These are phyloP conservation scores for Corbicula japonica DNA, from an alignment of 2,888 invertebrate genomes.

Conservation along the genomic window DNA sequence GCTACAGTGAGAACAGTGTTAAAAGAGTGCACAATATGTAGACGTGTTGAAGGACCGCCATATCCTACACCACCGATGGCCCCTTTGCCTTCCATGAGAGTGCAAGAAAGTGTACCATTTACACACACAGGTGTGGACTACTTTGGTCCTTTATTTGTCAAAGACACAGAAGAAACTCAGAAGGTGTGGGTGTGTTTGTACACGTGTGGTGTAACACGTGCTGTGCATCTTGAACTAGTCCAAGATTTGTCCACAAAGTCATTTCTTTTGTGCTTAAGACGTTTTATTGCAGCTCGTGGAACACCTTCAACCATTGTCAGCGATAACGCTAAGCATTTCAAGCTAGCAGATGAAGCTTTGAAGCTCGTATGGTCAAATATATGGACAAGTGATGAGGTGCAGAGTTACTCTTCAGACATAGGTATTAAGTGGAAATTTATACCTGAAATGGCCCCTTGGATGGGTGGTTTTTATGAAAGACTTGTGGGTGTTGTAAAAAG, in stretches of 20 bases:
- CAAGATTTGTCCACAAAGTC: slow-evolving; percentile 18
- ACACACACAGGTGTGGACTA: slow-evolving; percentile 14
- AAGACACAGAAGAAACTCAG: slow-evolving; percentile 2
- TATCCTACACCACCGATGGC: slow-evolving; percentile 25
- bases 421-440: slow-evolving; percentile 24
- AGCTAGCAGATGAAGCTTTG: slow-evolving; percentile 8
- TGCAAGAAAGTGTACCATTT: slow-evolving; percentile 13
- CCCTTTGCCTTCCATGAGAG: slow-evolving; percentile 5
- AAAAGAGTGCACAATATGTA: slow-evolving; percentile 15
- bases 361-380: neutral
- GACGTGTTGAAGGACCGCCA: slow-evolving; percentile 14
- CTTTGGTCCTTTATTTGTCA: slow-evolving; percentile 15
- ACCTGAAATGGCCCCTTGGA: no score
- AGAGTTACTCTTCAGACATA: neutral
- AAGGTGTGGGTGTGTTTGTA: slow-evolving; percentile 32
- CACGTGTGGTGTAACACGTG: slow-evolving; percentile 18
- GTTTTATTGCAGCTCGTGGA: slow-evolving; percentile 8
- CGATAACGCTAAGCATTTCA: slow-evolving; percentile 30
- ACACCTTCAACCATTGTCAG: slow-evolving; percentile 6
- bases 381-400: neutral
- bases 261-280: slow-evolving; percentile 20
- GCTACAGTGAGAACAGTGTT: slow-evolving; percentile 8
- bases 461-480: no score
- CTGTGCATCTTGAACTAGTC: slow-evolving; percentile 27
- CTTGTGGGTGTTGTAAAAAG: no score